Base-by-base conservation (phyloP, 2,797 vertebrate species). In the Hoplostethus atlanticus region DNA sequence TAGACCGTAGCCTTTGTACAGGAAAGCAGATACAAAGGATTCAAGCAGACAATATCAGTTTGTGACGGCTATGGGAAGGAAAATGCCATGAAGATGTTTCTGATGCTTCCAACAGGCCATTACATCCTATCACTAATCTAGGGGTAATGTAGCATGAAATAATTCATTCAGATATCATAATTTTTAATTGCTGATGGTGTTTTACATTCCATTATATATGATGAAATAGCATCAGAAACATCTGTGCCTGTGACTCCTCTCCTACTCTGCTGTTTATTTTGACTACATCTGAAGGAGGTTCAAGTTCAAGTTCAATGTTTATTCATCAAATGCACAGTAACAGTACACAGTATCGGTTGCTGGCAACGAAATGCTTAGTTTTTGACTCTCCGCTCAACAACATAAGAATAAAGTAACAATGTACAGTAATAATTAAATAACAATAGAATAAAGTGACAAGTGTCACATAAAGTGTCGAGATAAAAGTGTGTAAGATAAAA, bases 11-110 rank as follows among this genome's bases (percentile, higher is more conserved):
- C 47, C 30, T 21, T 21, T n/a, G 51, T 15, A 6, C 51, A 68
- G 64, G 38, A 44, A 60, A 77, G 61, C 48, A 28, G 9, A 71
- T 68, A 85, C 28, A 52, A 55, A 67, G 66, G 68, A 74, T 76
- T 77, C 62, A 55, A 44, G 53, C 5, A 77, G 74, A 68, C 61
- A 54, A 80, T 73, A 76, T 79, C 53, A 73, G 66, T 73, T 70
- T 81, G 28, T 67, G 54, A 60, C 42, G 36, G 64, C 60, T 53
- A 11, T n/a, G 63, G 36, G 6, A 30, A 62, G 70, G 57, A 77
- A 64, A 64, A 75, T 40, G 7, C 25, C 74, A 62, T 62, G 52
- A 51, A 48, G 31, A 61, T 40, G 46, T 72, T 54, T 68, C 2
- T 64, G 40, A 70, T 31, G 56, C 57, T 56, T 44, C 52, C 38